Evolutionary conservation across 1,140 invertebrate species (phyloP).

Genomic region (Leptinotarsa undecemlineata): DNA sequence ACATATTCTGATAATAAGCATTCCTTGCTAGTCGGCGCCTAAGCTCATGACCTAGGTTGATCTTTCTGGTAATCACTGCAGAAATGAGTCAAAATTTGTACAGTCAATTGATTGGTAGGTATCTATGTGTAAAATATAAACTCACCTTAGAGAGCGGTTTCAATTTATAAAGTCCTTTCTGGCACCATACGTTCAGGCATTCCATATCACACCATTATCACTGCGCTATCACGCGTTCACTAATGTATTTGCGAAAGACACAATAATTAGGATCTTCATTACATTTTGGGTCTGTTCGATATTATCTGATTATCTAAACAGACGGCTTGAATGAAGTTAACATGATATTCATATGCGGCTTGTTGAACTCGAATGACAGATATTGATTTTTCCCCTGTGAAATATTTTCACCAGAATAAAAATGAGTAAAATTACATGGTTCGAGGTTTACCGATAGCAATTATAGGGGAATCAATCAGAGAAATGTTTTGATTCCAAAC

Average conservation of each 20-base stretch:
- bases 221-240: not conserved
- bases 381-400: not conserved
- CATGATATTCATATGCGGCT: not conserved
- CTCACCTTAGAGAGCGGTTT: conserved; percentile 28
- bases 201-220: conserved; percentile 14
- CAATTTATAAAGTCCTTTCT: conserved; percentile 32
- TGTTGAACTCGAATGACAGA: not conserved
- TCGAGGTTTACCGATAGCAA: no score
- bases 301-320: not conserved
- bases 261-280: not conserved
- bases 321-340: not conserved
- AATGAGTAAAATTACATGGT: no score
- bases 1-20: no score
- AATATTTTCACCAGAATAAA: no score
- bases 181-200: conserved; percentile 31
- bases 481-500: no score
- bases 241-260: not conserved
- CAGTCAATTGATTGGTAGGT: no score
- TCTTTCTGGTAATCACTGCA: no score
- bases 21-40: no score
- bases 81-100: no score
- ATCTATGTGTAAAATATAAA: no score
- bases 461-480: no score
- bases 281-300: not conserved
- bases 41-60: no score